Conservation (phyloP, 2,797 vertebrate genomes). For the Glossophaga mutica region DNA sequence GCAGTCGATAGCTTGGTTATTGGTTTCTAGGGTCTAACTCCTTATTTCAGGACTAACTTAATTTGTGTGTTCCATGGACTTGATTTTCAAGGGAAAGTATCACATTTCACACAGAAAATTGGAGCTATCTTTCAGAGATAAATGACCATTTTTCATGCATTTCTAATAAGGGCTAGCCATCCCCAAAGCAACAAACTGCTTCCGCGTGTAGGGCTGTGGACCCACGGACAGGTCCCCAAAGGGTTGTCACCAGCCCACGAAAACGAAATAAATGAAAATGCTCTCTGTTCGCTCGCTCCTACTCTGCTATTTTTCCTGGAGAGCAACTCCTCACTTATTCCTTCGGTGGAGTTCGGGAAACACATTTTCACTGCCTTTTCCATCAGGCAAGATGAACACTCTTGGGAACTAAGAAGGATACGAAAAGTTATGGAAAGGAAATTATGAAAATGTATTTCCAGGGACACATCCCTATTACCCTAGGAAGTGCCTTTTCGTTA, state of each 20-base stretch:
- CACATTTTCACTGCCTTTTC: background rate
- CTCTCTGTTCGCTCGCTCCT: background rate
- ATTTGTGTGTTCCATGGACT: background rate
- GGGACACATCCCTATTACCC: accelerated
- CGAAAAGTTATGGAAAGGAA: background rate
- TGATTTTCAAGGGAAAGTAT: background rate
- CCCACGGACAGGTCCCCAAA: accelerated
- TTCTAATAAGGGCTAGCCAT: background rate
- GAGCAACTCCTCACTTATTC: accelerated
- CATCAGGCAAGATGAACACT: background rate
- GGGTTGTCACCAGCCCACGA: background rate
- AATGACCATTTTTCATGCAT: background rate
- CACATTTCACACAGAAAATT: background rate
- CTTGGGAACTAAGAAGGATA: background rate
- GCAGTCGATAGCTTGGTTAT: slow-evolving; percentile 43
- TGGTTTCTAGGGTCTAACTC: slow-evolving; percentile 21
- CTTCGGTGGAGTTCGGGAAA: background rate
- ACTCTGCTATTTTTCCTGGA: background rate
- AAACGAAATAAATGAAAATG: background rate
- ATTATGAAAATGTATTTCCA: background rate
- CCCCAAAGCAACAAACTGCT: background rate
- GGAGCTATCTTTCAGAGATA: background rate
- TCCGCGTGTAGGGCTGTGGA: background rate
- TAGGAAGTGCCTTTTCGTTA: background rate
- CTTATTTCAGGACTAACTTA: background rate